Percentiles rank a stretch among this genome's conserved stretches.
These are phyloP conservation scores for Oophaga sylvatica DNA, from an alignment of 2,797 vertebrate genomes.

Conservation along the genomic window DNA sequence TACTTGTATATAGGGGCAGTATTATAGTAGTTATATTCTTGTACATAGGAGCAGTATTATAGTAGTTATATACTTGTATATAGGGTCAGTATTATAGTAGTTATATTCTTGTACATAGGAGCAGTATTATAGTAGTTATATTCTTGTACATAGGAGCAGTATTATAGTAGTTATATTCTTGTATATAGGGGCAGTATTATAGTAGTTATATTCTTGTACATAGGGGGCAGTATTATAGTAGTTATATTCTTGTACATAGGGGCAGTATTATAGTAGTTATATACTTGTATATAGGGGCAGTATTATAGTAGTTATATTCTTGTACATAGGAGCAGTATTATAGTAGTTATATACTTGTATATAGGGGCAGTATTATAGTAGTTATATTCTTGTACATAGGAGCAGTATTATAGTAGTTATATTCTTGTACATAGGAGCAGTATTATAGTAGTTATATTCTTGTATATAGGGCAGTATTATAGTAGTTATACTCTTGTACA, in stretches of 20 bases:
- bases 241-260: no score
- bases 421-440: not conserved
- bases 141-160: not conserved
- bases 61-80: slow-evolving; percentile 20
- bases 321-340: not conserved
- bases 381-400: slow-evolving; percentile 12
- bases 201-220: slow-evolving; percentile 4
- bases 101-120: not conserved
- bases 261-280: slow-evolving; percentile 2
- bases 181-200: not conserved
- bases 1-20: not conserved
- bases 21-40: slow-evolving; percentile 30
- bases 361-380: slow-evolving; percentile 5
- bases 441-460: no score
- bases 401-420: not conserved
- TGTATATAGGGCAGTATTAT: no score
- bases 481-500: slow-evolving; percentile 11
- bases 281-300: not conserved
- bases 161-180: not conserved
- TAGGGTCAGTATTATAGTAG: not conserved
- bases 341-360: slow-evolving; percentile 15
- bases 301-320: slow-evolving; percentile 17
- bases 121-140: slow-evolving; percentile 17
- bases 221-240: no score
- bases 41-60: slow-evolving; percentile 20